Conservation (phyloP, 2,797 vertebrate genomes). For the Onychomys torridus region DNA sequence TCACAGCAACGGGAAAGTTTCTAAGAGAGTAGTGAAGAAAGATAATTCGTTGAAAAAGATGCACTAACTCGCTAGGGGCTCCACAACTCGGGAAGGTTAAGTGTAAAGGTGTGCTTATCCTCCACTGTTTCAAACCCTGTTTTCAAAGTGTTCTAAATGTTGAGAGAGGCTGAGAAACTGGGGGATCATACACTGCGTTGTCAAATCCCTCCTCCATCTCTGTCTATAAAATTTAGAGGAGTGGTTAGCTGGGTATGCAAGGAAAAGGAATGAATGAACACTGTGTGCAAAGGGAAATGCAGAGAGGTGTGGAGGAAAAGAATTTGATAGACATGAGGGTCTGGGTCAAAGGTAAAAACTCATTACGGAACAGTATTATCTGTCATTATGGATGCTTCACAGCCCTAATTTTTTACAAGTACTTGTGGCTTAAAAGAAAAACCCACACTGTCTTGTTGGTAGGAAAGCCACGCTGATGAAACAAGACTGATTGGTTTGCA, state of each 20-base stretch:
- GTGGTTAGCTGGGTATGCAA: conserved; percentile 66
- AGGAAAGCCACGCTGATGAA: conserved; percentile 87
- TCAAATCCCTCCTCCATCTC: neutral
- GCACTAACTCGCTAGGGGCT: neutral
- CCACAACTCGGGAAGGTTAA: neutral
- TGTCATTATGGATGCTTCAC: conserved; percentile 84
- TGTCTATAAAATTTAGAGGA: neutral
- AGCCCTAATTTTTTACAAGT: conserved; percentile 85
- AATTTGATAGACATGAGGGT: conserved; percentile 72
- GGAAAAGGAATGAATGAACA: conserved; percentile 78
- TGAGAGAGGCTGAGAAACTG: neutral
- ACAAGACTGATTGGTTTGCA: conserved; percentile 89
- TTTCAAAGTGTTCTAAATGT: neutral
- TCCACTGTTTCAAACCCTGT: neutral
- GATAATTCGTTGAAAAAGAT: neutral
- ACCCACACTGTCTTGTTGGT: conserved; percentile 81
- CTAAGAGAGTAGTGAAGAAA: neutral
- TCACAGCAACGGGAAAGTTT: neutral
- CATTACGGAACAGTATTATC: conserved; percentile 78
- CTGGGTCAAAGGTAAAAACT: conserved; percentile 72
- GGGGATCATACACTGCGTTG: neutral
- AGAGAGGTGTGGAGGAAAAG: conserved; percentile 76
- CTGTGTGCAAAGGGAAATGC: conserved; percentile 74
- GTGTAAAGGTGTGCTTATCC: neutral
- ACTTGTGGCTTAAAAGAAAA: conserved; percentile 78